These are phyloP conservation scores for Eclectus roratus DNA, from an alignment of 2,113 vertebrate genomes.

Conservation along the genomic window DNA sequence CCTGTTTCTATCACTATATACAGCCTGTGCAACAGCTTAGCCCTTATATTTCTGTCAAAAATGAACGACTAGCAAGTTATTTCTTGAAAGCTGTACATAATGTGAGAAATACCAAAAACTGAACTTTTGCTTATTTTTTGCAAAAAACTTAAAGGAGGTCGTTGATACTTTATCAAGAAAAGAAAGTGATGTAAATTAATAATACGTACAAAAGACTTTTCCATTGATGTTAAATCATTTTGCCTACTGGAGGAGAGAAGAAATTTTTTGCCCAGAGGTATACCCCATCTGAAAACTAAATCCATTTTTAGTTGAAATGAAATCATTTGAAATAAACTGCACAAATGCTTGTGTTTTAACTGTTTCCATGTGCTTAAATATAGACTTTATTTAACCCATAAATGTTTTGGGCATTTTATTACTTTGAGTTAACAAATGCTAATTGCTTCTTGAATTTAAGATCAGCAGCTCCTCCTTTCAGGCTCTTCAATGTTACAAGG, in stretches of 20 bases:
- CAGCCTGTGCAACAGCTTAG: not conserved
- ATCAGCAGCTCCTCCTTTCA: not conserved
- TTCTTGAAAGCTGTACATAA: not conserved
- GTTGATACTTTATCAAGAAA: not conserved
- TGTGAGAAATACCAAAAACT: not conserved
- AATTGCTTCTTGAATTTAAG: not conserved
- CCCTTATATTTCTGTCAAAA: not conserved
- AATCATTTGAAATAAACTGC: not conserved
- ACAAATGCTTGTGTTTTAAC: slow-evolving; percentile 1
- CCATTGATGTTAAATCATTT: not conserved
- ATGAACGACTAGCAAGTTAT: not conserved
- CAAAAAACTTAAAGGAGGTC: not conserved
- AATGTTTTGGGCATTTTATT: not conserved
- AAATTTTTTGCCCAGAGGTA: not conserved
- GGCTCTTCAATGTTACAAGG: not conserved
- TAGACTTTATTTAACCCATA: not conserved
- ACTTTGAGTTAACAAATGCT: not conserved
- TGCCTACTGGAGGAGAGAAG: not conserved
- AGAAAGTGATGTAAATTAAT: not conserved
- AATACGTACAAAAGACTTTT: not conserved
- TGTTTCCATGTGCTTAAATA: not conserved
- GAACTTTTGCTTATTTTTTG: not conserved
- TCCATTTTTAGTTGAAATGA: slow-evolving; percentile 13
- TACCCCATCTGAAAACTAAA: slow-evolving; percentile 20
- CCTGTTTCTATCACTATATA: not conserved